Evolutionary conservation across 2,888 invertebrate genomes (phyloP).

Genomic region (Heterodera filipjevi): DNA sequence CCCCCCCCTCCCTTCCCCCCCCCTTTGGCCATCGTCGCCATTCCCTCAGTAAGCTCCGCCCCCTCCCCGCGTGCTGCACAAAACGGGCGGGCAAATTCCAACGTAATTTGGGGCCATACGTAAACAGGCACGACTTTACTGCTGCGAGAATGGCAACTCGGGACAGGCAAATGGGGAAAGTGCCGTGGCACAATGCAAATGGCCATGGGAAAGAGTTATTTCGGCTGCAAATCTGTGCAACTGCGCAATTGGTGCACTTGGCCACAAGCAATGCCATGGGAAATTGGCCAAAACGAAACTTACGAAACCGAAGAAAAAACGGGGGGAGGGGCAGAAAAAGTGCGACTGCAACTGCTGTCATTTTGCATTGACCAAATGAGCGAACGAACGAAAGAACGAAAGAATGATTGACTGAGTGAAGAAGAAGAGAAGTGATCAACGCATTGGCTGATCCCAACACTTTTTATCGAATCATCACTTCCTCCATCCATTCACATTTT

Average conservation of each 20-base stretch:
- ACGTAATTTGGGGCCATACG: not conserved
- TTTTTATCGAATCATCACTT: not conserved
- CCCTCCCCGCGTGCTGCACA: not conserved
- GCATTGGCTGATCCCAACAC: not conserved
- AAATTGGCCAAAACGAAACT: not conserved
- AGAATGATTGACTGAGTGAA: not conserved
- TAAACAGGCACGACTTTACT: constrained; percentile 1
- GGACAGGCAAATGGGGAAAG: not conserved
- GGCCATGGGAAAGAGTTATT: constrained; percentile 6
- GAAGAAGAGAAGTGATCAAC: no score
- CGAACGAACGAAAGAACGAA: not conserved
- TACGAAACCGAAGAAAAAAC: not conserved
- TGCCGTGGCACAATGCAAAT: not conserved
- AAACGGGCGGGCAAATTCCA: not conserved
- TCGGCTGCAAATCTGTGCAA: not conserved
- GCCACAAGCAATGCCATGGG: not conserved
- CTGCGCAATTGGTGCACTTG: not conserved
- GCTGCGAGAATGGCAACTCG: not conserved
- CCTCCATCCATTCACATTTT: not conserved
- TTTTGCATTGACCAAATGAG: not conserved
- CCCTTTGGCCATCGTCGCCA: not conserved
- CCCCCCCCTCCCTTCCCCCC: not conserved
- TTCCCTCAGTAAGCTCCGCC: not conserved
- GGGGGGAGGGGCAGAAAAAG: no score
- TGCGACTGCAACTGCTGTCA: not conserved